phyloP scores from a whole-genome alignment of 2,113 vertebrate species.

The Sapayoa aenigma region DNA sequence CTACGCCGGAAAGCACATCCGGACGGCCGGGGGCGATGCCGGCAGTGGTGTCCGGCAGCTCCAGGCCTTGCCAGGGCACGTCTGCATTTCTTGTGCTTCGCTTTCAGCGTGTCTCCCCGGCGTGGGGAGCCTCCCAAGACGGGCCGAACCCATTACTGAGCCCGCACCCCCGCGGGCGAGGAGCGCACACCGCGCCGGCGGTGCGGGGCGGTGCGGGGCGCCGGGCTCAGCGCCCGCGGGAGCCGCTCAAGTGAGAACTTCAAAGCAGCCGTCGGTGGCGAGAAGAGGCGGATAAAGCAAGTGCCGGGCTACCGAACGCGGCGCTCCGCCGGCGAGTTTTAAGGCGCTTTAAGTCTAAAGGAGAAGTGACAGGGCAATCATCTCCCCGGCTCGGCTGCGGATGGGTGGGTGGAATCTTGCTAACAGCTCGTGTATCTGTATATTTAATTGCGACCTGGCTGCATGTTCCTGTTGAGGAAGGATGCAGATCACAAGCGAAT shows the following conservation, averaged over 20 bases:
- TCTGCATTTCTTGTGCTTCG: not conserved
- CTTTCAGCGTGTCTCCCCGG: no score
- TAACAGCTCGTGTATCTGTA: constrained; percentile 44
- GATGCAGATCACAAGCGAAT: constrained; percentile 78
- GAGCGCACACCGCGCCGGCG: not conserved
- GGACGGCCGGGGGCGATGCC: not conserved
- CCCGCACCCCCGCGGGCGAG: not conserved
- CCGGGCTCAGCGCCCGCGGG: not conserved
- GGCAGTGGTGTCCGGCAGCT: not conserved
- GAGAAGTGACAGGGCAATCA: not conserved
- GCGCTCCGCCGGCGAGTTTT: not conserved
- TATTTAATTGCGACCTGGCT: constrained; percentile 80
- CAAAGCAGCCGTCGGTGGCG: not conserved
- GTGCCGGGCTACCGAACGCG: not conserved
- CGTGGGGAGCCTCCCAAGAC: not conserved
- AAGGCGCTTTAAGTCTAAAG: not conserved
- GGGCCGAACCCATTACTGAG: accelerated
- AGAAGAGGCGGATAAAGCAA: not conserved
- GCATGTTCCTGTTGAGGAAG: constrained; percentile 67
- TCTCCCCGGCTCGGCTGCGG: not conserved
- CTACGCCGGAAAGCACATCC: accelerated
- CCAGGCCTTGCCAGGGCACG: not conserved
- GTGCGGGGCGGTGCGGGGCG: not conserved
- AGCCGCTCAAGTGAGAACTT: not conserved
- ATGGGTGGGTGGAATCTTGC: constrained; percentile 21